Percentiles rank a stretch among this genome's conserved stretches.
These are phyloP conservation scores for Oncorhynchus mykiss DNA, from an alignment of 2,113 vertebrate species.

Conservation along the genomic window DNA sequence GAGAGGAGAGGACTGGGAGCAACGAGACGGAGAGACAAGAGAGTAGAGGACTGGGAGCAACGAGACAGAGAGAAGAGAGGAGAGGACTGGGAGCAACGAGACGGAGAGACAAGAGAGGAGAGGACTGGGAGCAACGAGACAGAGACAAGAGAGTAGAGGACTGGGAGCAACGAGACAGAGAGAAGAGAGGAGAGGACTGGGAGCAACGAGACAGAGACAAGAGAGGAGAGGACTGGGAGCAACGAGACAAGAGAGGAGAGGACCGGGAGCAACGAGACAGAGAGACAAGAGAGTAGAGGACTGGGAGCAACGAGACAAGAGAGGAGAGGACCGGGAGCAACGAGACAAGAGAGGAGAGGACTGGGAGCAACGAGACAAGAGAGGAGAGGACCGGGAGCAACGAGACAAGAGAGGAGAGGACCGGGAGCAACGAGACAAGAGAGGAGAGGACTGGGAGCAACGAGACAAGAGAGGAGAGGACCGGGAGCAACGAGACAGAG, in stretches of 20 bases:
- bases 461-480: not conserved
- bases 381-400: too few species aligned
- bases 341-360: not conserved
- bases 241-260: conserved; percentile 17
- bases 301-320: conserved; percentile 44
- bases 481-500: conserved; percentile 17
- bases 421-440: conserved; percentile 17
- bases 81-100: not conserved
- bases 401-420: not conserved
- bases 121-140: conserved; percentile 9
- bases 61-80: too few species aligned
- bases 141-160: not conserved
- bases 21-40: conserved; percentile 19
- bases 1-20: too few species aligned
- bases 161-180: too few species aligned
- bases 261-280: conserved; percentile 23
- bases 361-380: conserved; percentile 17
- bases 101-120: conserved; percentile 5
- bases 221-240: too few species aligned
- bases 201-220: conserved; percentile 20
- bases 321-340: too few species aligned
- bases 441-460: too few species aligned
- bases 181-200: too few species aligned
- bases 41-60: too few species aligned
- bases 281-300: conserved; percentile 58